Evolutionary conservation across 30 jellyfish, hydroid and myxozoan genomes (phyloP).

Genomic region (Turritopsis rubra): DNA sequence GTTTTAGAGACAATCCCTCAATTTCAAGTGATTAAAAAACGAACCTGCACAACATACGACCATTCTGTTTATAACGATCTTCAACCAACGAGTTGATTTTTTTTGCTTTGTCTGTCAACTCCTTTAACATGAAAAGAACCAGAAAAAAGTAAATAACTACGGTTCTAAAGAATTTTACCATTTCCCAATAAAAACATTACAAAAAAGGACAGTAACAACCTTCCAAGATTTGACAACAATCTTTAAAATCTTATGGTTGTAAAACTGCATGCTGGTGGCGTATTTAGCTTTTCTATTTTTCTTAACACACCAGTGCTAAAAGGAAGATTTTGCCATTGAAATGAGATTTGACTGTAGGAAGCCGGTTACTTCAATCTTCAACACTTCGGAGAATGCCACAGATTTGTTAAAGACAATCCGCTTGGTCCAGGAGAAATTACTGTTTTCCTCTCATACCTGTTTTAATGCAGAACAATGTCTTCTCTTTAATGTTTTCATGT

Average conservation of each 20-base stretch:
- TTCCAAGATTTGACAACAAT: background rate
- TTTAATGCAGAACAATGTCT: background rate
- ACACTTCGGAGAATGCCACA: too few relatives aligned
- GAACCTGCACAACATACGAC: background rate
- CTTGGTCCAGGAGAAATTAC: too few relatives aligned
- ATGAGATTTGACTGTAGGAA: too few relatives aligned
- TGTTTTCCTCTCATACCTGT: too few relatives aligned
- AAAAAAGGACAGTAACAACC: background rate
- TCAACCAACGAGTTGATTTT: background rate
- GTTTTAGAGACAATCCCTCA: too few relatives aligned
- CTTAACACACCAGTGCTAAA: background rate
- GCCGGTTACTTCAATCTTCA: too few relatives aligned
- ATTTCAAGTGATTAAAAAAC: too few relatives aligned
- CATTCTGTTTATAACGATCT: background rate
- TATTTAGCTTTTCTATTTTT: background rate
- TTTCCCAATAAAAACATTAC: too few relatives aligned
- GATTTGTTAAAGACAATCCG: too few relatives aligned
- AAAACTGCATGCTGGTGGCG: background rate
- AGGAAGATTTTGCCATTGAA: background rate
- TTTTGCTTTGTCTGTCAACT: background rate
- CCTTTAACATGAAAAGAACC: background rate
- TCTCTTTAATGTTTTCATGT: background rate
- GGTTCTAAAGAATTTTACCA: too few relatives aligned
- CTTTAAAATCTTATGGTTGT: background rate
- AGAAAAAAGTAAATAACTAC: background rate